Base-by-base conservation (phyloP, 64 coral and sea anemone species). In the Catalaphyllia jardinei region DNA sequence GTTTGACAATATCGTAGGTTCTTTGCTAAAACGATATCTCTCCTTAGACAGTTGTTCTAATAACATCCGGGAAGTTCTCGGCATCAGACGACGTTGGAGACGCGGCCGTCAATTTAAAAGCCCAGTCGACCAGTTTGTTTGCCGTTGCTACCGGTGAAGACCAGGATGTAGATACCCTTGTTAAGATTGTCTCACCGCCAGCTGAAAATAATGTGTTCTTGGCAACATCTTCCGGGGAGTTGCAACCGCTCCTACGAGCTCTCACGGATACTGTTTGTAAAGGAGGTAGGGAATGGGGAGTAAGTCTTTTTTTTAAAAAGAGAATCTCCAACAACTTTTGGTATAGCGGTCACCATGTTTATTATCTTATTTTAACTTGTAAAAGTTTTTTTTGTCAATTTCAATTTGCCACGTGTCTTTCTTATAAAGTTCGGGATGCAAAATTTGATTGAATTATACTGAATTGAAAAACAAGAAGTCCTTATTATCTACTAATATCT, bases 261-360 rank as follows among this genome's bases (percentile, higher is more conserved):
- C 39, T 92, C 50, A 86, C 85, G 73, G 85, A 92, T 39, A 74
- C 82, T 52, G 73, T 92, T 16, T 92, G 90, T 79, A 51, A 92
- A 63, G 90, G 90, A 92, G 90, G 90, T 92, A 92, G 20, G 28
- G 8, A 0, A n/a, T 55, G 17, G 25, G 15, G 22, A 38, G 39
- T 18, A 4, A 42, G 15, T 35, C 35, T 6, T 6, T 3, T 75
- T 67, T 67, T 67, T 67, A 19, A 27, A 67, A 67, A 20, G 0
- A 24, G 5, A 71, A 22, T 1, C 20, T 71, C 54, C 54, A 57
- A 57, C 15, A 16, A 13, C 11, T 14, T 57, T 14, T 12, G 54
- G 54, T 57, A 12, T 16, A 57, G 10, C 15, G 0, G 11, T 13
- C 10, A 0, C 10, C 10, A 14, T 12, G 54, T 57, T 57, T 15